Conservation (phyloP, 2,113 vertebrate genomes). For the Gobiocypris rarus region DNA sequence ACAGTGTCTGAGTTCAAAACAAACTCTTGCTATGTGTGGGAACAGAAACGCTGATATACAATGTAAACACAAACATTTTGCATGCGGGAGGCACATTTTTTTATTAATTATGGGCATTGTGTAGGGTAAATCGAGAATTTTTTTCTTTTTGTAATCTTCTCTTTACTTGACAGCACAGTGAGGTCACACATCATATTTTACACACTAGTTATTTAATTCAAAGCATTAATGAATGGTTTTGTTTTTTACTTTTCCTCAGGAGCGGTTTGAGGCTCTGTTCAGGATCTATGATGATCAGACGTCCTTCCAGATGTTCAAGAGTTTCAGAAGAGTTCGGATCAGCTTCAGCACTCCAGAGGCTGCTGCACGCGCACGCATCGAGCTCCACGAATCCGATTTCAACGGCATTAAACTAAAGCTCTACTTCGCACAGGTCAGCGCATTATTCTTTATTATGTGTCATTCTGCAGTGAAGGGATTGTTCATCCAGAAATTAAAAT, state of each 20-base stretch:
- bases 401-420: constrained; percentile 90
- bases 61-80: background rate
- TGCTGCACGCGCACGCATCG: constrained; percentile 90
- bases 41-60: background rate
- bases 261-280: constrained; percentile 93
- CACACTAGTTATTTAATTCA: background rate
- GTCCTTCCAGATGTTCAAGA: constrained; percentile 94
- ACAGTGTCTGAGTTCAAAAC: constrained; percentile 38
- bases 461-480: background rate
- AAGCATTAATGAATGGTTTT: background rate
- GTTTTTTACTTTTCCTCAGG: constrained; percentile 71
- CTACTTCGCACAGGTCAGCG: constrained; percentile 92
- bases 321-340: constrained; percentile 93
- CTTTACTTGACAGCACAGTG: constrained; percentile 9
- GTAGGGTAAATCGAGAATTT: background rate
- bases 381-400: constrained; percentile 92
- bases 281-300: constrained; percentile 87
- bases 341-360: constrained; percentile 95
- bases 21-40: background rate
- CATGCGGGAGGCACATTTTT: background rate
- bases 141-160: background rate
- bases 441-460: background rate
- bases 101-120: background rate
- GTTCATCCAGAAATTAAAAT: background rate
- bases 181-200: constrained; percentile 21